phyloP scores from a whole-genome alignment of 2,888 invertebrate genomes.

The Panopea generosa region DNA sequence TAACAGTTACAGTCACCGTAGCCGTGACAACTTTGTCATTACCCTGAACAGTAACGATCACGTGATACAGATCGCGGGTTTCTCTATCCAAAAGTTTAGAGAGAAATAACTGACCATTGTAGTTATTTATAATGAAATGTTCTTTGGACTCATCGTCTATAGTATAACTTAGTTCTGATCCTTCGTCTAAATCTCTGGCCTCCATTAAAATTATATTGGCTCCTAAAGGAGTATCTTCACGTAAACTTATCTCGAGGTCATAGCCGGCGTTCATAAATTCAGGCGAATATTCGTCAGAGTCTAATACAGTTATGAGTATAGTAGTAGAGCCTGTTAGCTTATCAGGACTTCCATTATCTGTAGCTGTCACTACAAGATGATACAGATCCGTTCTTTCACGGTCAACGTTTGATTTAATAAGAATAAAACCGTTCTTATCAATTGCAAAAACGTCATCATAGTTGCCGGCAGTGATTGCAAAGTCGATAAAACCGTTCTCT shows the following conservation, averaged over 20 bases:
- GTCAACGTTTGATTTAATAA: constrained; percentile 44
- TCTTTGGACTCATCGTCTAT: constrained; percentile 92
- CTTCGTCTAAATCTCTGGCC: constrained; percentile 96
- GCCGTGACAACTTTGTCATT: constrained; percentile 89
- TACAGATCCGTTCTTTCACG: constrained; percentile 47
- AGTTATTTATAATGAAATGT: constrained; percentile 93
- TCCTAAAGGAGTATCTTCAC: constrained; percentile 95
- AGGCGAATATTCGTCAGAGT: constrained; percentile 59
- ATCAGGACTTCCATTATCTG: constrained; percentile 54
- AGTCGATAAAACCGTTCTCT: constrained; percentile 55
- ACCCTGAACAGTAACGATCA: constrained; percentile 58
- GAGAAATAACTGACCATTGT: constrained; percentile 95
- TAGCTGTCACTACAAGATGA: constrained; percentile 56
- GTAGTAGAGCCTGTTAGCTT: constrained; percentile 54
- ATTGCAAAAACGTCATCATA: constrained; percentile 57
- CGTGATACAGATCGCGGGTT: constrained; percentile 79
- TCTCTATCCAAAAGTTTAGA: constrained; percentile 94
- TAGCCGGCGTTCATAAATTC: constrained; percentile 56
- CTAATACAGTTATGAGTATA: constrained; percentile 51
- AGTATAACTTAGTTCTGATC: constrained; percentile 96
- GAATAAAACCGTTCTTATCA: constrained; percentile 50
- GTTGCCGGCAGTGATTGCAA: constrained; percentile 52
- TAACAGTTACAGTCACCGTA: constrained; percentile 93
- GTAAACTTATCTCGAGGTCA: constrained; percentile 86
- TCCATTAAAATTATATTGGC: constrained; percentile 92